phyloP scores from a whole-genome alignment of 2,113 vertebrate genomes.

The Turdus rufiventris region DNA sequence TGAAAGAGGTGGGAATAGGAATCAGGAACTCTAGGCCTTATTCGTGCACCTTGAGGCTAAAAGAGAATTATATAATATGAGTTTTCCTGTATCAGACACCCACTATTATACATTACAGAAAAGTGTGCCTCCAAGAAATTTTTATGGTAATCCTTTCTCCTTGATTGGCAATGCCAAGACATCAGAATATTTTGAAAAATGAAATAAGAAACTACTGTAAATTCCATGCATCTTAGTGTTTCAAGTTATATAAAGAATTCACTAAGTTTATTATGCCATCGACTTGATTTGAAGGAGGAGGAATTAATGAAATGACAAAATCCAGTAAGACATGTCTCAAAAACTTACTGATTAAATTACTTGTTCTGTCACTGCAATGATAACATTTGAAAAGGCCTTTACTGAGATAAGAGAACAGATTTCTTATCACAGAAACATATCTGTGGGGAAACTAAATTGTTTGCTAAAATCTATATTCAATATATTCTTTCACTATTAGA shows the following conservation, averaged over 20 bases:
- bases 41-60: neutral
- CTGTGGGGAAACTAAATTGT: neutral
- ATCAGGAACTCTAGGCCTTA: neutral
- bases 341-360: neutral
- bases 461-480: neutral
- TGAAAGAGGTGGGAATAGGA: neutral
- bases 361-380: neutral
- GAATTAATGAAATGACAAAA: conserved; percentile 8
- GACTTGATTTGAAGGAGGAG: neutral
- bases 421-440: neutral
- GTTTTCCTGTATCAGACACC: neutral
- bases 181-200: neutral
- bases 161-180: neutral
- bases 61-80: neutral
- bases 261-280: neutral
- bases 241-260: neutral
- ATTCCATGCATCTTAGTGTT: neutral
- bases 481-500: neutral
- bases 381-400: neutral
- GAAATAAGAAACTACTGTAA: neutral
- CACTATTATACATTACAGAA: neutral
- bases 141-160: conserved; percentile 3
- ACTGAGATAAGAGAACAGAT: neutral
- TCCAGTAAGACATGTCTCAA: neutral
- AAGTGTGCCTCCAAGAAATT: neutral